phyloP scores from a whole-genome alignment of 2,888 invertebrate species.

The Philaethria dido region DNA sequence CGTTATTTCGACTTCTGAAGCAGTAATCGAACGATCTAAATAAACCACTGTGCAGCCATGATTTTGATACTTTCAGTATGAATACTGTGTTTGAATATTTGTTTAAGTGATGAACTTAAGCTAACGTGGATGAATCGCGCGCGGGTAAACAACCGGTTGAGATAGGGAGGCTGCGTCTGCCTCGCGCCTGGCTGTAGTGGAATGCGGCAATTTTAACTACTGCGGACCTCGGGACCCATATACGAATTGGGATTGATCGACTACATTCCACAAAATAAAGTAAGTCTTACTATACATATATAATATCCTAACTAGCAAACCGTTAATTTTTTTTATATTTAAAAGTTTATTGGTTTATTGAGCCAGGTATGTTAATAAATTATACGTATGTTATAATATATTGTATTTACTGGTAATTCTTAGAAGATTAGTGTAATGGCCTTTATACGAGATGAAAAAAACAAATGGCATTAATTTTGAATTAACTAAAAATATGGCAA shows the following conservation, averaged over 20 bases:
- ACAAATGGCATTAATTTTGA: background rate
- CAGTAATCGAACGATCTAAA: constrained; percentile 61
- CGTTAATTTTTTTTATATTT: no score
- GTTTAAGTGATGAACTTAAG: constrained; percentile 70
- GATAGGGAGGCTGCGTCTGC: constrained; percentile 78
- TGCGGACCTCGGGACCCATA: constrained; percentile 78
- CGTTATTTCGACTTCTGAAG: constrained; percentile 49
- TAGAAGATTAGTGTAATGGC: background rate
- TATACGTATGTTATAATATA: background rate
- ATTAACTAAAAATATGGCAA: background rate
- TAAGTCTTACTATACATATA: constrained; percentile 54
- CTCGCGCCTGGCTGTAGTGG: constrained; percentile 78
- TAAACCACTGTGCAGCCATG: constrained; percentile 63
- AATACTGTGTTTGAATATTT: constrained; percentile 62
- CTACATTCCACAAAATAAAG: constrained; percentile 64
- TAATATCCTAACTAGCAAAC: no score
- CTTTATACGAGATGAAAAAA: constrained; percentile 4
- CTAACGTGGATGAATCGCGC: constrained; percentile 52
- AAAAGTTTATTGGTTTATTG: no score
- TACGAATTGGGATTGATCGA: constrained; percentile 71
- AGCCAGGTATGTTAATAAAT: no score
- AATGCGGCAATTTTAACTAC: constrained; percentile 84
- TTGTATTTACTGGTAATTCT: background rate
- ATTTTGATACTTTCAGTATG: constrained; percentile 55
- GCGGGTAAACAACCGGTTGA: constrained; percentile 72